These are phyloP conservation scores for Notocelia uddmanniana DNA, from an alignment of 2,888 invertebrate genomes.

Conservation along the genomic window DNA sequence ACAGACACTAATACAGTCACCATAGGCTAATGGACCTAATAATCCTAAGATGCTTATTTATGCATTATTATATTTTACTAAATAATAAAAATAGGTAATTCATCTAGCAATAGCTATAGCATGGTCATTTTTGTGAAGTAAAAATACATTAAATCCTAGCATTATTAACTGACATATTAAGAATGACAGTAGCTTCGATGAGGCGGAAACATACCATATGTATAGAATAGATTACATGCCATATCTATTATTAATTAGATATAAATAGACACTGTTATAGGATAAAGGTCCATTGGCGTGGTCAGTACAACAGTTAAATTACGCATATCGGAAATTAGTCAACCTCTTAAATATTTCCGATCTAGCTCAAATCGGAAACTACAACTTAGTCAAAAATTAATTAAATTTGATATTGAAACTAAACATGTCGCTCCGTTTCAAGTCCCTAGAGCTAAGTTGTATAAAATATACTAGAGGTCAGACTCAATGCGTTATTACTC, in stretches of 20 bases:
- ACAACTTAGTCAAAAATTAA: not conserved
- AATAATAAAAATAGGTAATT: constrained; percentile 23
- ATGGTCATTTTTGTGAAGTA: constrained; percentile 12
- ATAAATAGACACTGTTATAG: not conserved
- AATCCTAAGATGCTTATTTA: constrained; percentile 23
- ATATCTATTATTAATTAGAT: constrained; percentile 3
- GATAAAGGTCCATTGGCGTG: constrained; percentile 28
- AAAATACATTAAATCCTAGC: not conserved
- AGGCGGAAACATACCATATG: no score
- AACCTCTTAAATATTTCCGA: not conserved
- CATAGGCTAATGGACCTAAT: constrained; percentile 42
- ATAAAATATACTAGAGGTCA: not conserved
- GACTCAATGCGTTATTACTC: constrained; percentile 1
- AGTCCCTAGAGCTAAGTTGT: not conserved
- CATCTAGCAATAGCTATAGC: constrained; percentile 35
- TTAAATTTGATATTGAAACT: not conserved
- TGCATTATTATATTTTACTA: constrained; percentile 25
- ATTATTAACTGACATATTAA: not conserved
- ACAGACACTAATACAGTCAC: constrained; percentile 39
- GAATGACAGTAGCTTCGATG: constrained; percentile 4
- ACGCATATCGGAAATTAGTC: not conserved
- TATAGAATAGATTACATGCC: constrained; percentile 6
- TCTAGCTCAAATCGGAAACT: not conserved
- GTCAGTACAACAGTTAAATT: not conserved
- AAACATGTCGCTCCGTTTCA: not conserved